Base-by-base conservation (phyloP, 23 tunicate species). In the Botrylloides violaceus region DNA sequence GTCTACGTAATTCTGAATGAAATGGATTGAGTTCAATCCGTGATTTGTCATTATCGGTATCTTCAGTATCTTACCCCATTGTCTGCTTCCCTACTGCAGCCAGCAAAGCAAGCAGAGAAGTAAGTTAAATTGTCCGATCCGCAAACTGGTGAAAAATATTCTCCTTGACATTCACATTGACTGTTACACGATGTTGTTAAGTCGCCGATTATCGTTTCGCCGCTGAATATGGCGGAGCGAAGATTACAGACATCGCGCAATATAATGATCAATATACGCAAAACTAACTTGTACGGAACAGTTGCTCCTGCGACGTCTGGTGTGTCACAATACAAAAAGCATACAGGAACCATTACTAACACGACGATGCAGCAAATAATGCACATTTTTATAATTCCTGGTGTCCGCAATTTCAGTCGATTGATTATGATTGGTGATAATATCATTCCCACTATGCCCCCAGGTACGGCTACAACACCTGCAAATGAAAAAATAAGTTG, bases 51-150 rank as follows among this genome's bases (percentile, higher is more conserved):
- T n/a, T n/a, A n/a, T n/a, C n/a, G n/a, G n/a, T n/a, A n/a, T n/a
- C n/a, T n/a, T n/a, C n/a, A n/a, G n/a, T n/a, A 43, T 15, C 12
- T 43, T 43, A 43, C 53, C 53, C 15, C 53, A 43, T 43, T 15
- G n/a, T n/a, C 53, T 43, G 53, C 53, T 43, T 9, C 53, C 12
- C 15, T 43, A 43, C 53, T n/a, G 20, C 95, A 87, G 4, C 86
- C 95, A 12, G 86, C 95, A 63, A 81, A 75, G 35, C 95, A 87
- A 47, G 95, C 81, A 1, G 95, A 80, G 57, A 87, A 87, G 32
- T 80, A 87, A 3, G 95, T 75, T 18, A 80, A 3, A 56, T 76
- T 49, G 43, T 79, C 79, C 12, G 71, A 62, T 27, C 95, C 86
- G 49, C 95, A 87, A 27, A 70, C 80, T 4, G 95, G 95, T 25